phyloP scores from a whole-genome alignment of 2,113 vertebrate genomes.

The Climacteris rufus region DNA sequence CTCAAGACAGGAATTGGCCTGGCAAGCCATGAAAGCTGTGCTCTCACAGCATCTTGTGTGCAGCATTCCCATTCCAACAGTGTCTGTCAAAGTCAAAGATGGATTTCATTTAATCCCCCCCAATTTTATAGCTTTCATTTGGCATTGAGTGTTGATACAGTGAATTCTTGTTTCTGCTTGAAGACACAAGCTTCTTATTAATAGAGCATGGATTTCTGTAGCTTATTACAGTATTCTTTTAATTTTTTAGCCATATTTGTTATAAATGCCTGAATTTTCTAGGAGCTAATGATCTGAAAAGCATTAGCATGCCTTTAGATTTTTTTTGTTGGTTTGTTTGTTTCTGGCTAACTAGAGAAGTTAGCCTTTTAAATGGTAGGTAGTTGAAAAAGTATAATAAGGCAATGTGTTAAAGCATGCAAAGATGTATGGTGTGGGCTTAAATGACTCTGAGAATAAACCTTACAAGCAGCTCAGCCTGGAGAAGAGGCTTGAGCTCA shows the following conservation, averaged over 20 bases:
- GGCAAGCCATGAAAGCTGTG: neutral
- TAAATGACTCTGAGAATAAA: neutral
- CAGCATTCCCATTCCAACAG: neutral
- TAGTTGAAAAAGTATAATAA: neutral
- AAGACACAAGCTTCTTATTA: neutral
- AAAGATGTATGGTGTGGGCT: neutral
- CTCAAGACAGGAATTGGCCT: neutral
- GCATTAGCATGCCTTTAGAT: neutral
- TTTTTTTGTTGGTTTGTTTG: neutral
- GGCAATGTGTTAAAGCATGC: neutral
- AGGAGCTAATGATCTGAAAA: neutral
- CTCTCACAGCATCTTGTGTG: neutral
- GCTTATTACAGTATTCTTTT: neutral
- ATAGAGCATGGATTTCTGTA: neutral
- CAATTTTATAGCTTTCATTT: neutral
- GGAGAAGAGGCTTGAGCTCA: neutral
- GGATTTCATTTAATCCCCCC: neutral
- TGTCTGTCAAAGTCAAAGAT: neutral
- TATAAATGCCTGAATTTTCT: neutral
- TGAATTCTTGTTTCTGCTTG: neutral
- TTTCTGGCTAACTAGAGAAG: neutral
- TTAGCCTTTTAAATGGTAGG: neutral
- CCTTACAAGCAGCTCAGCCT: neutral
- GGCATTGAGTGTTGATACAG: neutral
- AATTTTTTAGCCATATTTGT: neutral